Evolutionary conservation across 1,140 invertebrate species (phyloP), one percentile per base, ranked within the genome.

Genomic region (Eumeta japonica): DNA sequence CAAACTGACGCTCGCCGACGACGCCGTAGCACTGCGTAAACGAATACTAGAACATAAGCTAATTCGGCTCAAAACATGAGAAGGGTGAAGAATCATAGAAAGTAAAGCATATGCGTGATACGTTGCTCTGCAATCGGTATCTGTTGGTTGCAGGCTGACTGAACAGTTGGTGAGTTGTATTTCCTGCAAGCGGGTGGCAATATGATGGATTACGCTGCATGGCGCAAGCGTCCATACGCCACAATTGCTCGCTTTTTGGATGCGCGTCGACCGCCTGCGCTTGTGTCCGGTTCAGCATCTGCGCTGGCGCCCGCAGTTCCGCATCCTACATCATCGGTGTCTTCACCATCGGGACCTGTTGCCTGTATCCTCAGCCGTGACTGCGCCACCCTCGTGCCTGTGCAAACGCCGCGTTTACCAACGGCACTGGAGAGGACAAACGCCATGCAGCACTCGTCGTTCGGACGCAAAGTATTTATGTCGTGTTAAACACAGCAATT

Each of bases 181-280:
- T 93, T 90, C 67, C 79, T 94, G 28, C 86, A 92, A 71, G 82
- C 81, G 52, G 86, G 87, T 43, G 89, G 89, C 20, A 92, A 92
- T 67, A 83, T 94, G 71, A 87, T 92, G 81, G 92, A 94, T 60
- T 90, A 86, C 64, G 80, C 82, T 50, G 68, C 79, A 18, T 94
- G 90, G 87, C 84, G 84, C 43, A 92, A 91, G 64, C 77, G 84
- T 54, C 84, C 88, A 35, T 79, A 84, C 28, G 82, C 81, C 14
- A 80, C 83, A 24, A 82, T 86, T 54, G 86, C 90, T 46, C 54
- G 85, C 24, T 92, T 89, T 61, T 66, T 91, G 41, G 83, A 86
- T 50, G 82, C 85, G 47, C 83, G 90, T 57, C 81, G 81, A 40
- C 79, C 92, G 41, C 58, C 79, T 10, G 39, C 43, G 19, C 46